Conservation (phyloP, 2,888 invertebrate genomes). For the Andrena camellia region DNA sequence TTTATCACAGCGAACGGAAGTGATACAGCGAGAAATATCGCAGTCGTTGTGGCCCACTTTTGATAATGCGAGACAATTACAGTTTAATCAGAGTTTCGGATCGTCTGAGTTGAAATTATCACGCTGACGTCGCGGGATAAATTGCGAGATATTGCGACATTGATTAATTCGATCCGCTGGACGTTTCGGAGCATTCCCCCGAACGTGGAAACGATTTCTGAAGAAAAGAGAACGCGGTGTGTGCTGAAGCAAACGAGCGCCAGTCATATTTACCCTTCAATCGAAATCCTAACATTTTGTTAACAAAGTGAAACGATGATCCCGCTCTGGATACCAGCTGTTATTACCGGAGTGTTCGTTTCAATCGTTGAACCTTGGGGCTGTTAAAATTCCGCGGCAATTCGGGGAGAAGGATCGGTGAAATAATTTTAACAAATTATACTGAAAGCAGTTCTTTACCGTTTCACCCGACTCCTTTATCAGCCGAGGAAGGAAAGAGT, state of each 20-base stretch:
- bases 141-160: neutral
- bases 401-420: neutral
- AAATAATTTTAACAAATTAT: slow-evolving; percentile 14
- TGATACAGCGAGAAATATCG: slow-evolving; percentile 31
- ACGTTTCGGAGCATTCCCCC: neutral
- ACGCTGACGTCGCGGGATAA: slow-evolving; percentile 5
- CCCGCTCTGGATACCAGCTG: neutral
- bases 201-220: neutral
- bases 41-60: slow-evolving; percentile 14
- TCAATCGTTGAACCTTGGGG: neutral
- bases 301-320: neutral
- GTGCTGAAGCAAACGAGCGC: neutral
- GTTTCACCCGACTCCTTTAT: neutral
- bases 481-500: neutral
- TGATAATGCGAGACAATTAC: slow-evolving; percentile 39
- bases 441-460: slow-evolving; percentile 14
- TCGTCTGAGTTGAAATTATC: neutral
- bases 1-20: slow-evolving; percentile 46
- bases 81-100: slow-evolving; percentile 32
- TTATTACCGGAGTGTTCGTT: neutral
- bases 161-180: neutral
- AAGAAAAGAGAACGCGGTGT: neutral
- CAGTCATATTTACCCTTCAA: neutral
- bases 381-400: neutral
- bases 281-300: neutral